These are phyloP conservation scores for Agonopterix subpropinquella DNA, from an alignment of 2,888 invertebrate species.

Conservation along the genomic window DNA sequence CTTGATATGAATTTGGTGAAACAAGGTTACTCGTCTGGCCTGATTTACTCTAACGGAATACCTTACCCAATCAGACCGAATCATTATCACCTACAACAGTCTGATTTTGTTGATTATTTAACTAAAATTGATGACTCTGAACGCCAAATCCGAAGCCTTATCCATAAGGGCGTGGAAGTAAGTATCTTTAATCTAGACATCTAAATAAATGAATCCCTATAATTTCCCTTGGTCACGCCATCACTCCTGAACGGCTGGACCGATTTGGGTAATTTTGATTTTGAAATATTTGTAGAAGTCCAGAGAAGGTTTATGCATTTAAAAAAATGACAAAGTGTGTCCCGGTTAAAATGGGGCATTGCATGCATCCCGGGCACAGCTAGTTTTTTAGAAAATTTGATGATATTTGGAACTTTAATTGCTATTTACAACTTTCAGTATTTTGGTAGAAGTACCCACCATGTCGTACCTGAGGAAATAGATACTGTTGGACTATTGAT, in stretches of 20 bases:
- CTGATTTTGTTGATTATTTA: slow-evolving; percentile 54
- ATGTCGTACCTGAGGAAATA: slow-evolving; percentile 77
- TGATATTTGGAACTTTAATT: neutral
- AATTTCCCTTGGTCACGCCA: no score
- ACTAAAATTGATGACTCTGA: slow-evolving; percentile 67
- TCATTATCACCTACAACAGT: slow-evolving; percentile 66
- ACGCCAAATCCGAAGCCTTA: slow-evolving; percentile 74
- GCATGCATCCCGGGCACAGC: no score
- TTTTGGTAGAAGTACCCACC: slow-evolving; percentile 46
- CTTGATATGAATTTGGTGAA: slow-evolving; percentile 72
- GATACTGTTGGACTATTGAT: slow-evolving; percentile 80
- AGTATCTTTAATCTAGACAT: no score
- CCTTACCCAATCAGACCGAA: slow-evolving; percentile 79
- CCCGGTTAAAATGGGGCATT: no score
- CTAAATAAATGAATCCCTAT: no score
- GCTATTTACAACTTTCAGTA: no score
- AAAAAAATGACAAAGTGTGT: no score
- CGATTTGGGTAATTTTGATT: neutral
- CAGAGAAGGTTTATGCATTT: no score
- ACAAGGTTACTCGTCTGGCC: slow-evolving; percentile 78
- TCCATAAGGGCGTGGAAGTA: slow-evolving; percentile 48
- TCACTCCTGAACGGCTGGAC: neutral
- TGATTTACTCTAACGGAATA: slow-evolving; percentile 79
- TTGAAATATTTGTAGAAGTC: neutral
- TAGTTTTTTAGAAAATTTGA: neutral